Base-by-base conservation (phyloP, 2,113 vertebrate species). In the Siniperca knerii region DNA sequence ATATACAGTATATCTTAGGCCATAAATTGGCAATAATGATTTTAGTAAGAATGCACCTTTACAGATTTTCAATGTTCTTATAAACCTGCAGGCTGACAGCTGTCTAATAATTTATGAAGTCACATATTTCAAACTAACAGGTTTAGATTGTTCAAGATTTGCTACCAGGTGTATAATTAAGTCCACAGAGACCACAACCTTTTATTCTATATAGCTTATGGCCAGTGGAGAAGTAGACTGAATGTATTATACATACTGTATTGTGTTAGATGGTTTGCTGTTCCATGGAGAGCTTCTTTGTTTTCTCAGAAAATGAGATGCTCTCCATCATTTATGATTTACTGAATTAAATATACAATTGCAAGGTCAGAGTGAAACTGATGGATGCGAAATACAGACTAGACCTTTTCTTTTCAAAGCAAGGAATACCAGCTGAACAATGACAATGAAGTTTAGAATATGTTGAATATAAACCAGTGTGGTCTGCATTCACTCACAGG, bases 241-340 rank as follows among this genome's bases (percentile, higher is more conserved):
- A 25, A 68, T 25, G 33, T 44, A 8, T 79, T 48, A 29, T 67
- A 75, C 42, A 9, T 52, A 44, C 25, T 75, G 42, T 21, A 29
- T 18, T 65, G 40, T 68, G 12, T 66, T 54, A 0, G 54, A 8
- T 68, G 42, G 9, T 37, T 29, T 67, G 25, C 55, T 46, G 58
- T n/a, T 60, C 77, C 76, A 40, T 9, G 35, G 66, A 67, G 42
- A 67, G 42, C 15, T 7, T 54, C 61, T 25, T 37, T 77, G 46
- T 65, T 54, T 71, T 71, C 65, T 1, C 2, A 75, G 6, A 81
- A 23, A 67, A 35, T 6, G 58, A 75, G 52, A 48, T 46, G 61
- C 67, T 57, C 46, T 81, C 20, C 42, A 75, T 71, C 70, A 79
- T 89, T 87, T 55, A 68, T 78, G 73, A 84, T 67, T 62, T 25